phyloP scores from a whole-genome alignment of 1,140 invertebrate species.

The Brachionus paranguensis region DNA sequence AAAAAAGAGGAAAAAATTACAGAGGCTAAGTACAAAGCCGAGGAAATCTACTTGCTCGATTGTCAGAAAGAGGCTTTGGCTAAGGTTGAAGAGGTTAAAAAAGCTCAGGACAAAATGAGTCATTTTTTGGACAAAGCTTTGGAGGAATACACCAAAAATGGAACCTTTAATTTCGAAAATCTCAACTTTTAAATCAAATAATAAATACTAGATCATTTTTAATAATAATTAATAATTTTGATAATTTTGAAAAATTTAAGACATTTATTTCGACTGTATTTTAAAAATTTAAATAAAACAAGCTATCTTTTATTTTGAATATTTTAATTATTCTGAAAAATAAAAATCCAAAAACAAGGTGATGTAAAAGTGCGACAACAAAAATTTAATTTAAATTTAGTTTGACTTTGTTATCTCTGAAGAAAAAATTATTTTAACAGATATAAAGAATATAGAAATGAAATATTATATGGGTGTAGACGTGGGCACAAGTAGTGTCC shows the following conservation, averaged over 20 bases:
- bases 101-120: not conserved
- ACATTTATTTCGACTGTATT: not conserved
- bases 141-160: not conserved
- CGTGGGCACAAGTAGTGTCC: slow-evolving; percentile 80
- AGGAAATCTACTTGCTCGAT: not conserved
- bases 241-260: not conserved
- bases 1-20: not conserved
- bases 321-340: not conserved
- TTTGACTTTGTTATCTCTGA: no score
- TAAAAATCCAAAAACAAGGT: not conserved
- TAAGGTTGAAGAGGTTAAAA: not conserved
- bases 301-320: not conserved
- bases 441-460: not conserved
- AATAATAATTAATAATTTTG: not conserved
- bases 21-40: not conserved
- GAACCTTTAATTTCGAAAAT: not conserved
- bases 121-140: slow-evolving; percentile 1
- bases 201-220: not conserved
- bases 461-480: slow-evolving; percentile 76
- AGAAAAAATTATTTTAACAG: not conserved
- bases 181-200: not conserved
- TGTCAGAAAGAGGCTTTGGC: not conserved
- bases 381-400: not conserved
- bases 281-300: not conserved
- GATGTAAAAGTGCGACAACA: not conserved